Percentiles rank a stretch among this genome's conserved stretches.
phyloP scores from a whole-genome alignment of 2,888 invertebrate species.

The Ferdinandea cuprea region DNA sequence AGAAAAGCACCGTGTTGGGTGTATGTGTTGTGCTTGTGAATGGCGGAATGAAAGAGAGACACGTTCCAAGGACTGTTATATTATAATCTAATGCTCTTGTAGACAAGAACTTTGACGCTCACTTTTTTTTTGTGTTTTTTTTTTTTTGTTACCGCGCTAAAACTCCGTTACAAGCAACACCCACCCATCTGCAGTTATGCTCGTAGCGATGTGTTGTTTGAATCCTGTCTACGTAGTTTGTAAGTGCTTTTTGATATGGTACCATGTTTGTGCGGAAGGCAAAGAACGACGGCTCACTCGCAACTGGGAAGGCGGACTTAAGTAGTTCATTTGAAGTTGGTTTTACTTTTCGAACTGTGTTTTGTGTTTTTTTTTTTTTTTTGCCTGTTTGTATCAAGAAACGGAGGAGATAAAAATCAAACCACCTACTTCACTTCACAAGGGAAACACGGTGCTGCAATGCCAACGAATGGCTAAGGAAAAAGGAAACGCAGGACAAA shows the following conservation, averaged over 20 bases:
- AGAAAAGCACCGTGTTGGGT: constrained; percentile 30
- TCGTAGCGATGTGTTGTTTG: constrained; percentile 37
- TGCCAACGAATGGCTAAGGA: constrained; percentile 1
- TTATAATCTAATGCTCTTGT: constrained; percentile 74
- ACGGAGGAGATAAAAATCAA: constrained; percentile 38
- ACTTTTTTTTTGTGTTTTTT: too few species aligned
- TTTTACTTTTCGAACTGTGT: too few species aligned
- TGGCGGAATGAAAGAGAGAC: constrained; percentile 28
- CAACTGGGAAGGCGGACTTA: constrained; percentile 67
- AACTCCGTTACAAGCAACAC: constrained; percentile 47
- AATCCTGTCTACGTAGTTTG: constrained; percentile 61
- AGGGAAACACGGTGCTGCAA: constrained; percentile 56
- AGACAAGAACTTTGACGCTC: constrained; percentile 71
- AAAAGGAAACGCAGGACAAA: constrained; percentile 50
- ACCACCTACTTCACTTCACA: constrained; percentile 45
- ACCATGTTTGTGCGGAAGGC: constrained; percentile 13
- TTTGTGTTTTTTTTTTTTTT: not conserved
- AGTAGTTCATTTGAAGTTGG: constrained; percentile 71
- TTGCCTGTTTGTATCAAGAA: constrained; percentile 9
- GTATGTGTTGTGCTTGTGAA: constrained; percentile 25
- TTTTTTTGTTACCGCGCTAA: too few species aligned
- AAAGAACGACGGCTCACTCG: constrained; percentile 10
- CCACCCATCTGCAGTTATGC: constrained; percentile 1
- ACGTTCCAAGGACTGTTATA: constrained; percentile 51
- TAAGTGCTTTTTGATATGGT: constrained; percentile 71